These are phyloP conservation scores for Vireo altiloquus DNA, from an alignment of 2,113 vertebrate species.

Conservation along the genomic window DNA sequence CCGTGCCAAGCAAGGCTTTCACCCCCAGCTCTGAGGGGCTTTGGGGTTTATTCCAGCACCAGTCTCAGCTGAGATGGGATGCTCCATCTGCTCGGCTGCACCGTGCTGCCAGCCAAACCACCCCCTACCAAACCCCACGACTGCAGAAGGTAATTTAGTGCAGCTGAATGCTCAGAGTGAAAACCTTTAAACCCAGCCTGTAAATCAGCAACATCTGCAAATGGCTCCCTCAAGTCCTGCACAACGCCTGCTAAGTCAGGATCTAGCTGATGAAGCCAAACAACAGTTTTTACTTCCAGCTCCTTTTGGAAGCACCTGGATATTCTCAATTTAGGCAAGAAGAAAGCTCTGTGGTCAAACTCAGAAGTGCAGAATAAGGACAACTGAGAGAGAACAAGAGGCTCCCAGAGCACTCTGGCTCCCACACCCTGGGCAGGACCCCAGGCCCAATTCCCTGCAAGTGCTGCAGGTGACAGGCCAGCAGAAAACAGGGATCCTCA, in stretches of 20 bases:
- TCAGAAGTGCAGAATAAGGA: background rate
- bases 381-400: fast-evolving
- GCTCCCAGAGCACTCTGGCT: background rate
- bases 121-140: background rate
- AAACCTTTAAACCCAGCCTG: background rate
- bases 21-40: background rate
- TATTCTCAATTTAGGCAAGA: background rate
- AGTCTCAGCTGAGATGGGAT: background rate
- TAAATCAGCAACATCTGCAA: background rate
- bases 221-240: background rate
- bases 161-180: background rate
- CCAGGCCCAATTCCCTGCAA: background rate
- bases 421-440: background rate
- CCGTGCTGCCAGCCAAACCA: background rate
- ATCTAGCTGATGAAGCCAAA: background rate
- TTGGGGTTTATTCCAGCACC: background rate
- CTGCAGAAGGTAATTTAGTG: background rate
- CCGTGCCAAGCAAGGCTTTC: background rate
- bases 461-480: background rate
- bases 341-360: fast-evolving
- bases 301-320: background rate
- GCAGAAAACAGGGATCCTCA: background rate
- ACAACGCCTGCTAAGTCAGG: background rate
- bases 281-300: background rate
- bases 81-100: background rate